Percentiles rank a stretch among this genome's conserved stretches.
Evolutionary conservation across 2,888 invertebrate genomes (phyloP).

Genomic region (Ormyrus pomaceus): DNA sequence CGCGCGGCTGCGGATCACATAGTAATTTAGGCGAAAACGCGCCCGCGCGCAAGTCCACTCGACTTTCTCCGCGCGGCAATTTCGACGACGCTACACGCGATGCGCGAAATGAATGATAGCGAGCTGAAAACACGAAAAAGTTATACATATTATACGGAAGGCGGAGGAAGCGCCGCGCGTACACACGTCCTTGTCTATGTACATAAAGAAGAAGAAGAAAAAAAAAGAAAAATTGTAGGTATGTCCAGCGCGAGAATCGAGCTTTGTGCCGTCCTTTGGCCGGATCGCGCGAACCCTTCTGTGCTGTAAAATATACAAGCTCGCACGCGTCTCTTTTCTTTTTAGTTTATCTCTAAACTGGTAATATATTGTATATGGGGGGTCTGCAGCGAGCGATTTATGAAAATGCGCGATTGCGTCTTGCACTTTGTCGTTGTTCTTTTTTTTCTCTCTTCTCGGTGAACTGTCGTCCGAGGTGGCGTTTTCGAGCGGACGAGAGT

Average conservation of each 20-base stretch:
- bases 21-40: slow-evolving; percentile 45
- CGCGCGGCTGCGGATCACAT: background rate
- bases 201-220: slow-evolving; percentile 28
- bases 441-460: background rate
- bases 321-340: background rate
- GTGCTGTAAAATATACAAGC: slow-evolving; percentile 29
- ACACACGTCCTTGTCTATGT: slow-evolving; percentile 30
- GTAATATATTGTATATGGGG: slow-evolving; percentile 16
- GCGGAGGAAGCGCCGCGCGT: background rate
- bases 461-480: slow-evolving; percentile 5
- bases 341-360: slow-evolving; percentile 6
- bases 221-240: slow-evolving; percentile 12
- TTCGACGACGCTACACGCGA: background rate
- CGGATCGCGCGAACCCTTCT: slow-evolving; percentile 36
- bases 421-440: background rate
- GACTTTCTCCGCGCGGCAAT: slow-evolving; percentile 39
- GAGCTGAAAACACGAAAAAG: too few species aligned
- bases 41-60: slow-evolving; percentile 29
- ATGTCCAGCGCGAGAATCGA: slow-evolving; percentile 43
- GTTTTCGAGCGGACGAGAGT: slow-evolving; percentile 30
- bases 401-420: slow-evolving; percentile 5
- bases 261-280: slow-evolving; percentile 41
- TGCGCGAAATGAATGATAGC: background rate
- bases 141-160: too few species aligned
- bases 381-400: background rate